These are phyloP conservation scores for Liposcelis brunnea DNA, from an alignment of 2,888 invertebrate species.

Conservation along the genomic window DNA sequence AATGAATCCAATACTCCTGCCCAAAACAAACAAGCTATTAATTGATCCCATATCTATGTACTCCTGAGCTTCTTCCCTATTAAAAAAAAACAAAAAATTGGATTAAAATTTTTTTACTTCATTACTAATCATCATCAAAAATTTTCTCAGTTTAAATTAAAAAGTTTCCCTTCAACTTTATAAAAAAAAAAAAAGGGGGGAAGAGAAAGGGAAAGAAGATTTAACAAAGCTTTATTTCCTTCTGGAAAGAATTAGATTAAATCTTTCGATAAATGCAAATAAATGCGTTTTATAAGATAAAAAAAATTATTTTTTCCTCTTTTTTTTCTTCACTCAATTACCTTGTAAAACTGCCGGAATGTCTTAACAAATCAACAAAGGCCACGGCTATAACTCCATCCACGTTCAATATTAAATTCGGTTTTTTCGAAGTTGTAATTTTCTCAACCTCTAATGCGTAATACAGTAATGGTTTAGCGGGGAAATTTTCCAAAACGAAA, in stretches of 20 bases:
- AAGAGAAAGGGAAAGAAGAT: neutral
- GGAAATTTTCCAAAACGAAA: constrained; percentile 86
- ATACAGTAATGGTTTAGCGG: constrained; percentile 79
- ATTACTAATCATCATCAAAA: constrained; percentile 3
- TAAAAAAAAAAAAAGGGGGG: constrained; percentile 8
- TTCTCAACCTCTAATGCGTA: constrained; percentile 97
- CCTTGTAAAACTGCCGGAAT: constrained; percentile 88
- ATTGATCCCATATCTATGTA: constrained; percentile 95
- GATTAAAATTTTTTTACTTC: constrained; percentile 7
- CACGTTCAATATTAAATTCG: constrained; percentile 98
- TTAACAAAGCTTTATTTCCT: neutral
- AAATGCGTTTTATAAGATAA: constrained; percentile 1
- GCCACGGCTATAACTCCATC: constrained; percentile 96
- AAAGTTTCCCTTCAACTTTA: constrained; percentile 5
- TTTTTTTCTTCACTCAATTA: constrained; percentile 24
- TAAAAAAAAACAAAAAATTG: constrained; percentile 17
- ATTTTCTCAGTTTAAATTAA: constrained; percentile 7
- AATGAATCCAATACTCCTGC: constrained; percentile 95
- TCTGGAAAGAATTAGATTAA: constrained; percentile 3
- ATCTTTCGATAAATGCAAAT: constrained; percentile 2
- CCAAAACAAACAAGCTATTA: constrained; percentile 94
- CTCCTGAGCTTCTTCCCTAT: constrained; percentile 87
- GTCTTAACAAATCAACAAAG: constrained; percentile 89
- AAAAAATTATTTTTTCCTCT: too few relatives aligned
- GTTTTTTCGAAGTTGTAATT: constrained; percentile 97